Conservation (phyloP, 2,888 invertebrate genomes). For the Cepaea hortensis region DNA sequence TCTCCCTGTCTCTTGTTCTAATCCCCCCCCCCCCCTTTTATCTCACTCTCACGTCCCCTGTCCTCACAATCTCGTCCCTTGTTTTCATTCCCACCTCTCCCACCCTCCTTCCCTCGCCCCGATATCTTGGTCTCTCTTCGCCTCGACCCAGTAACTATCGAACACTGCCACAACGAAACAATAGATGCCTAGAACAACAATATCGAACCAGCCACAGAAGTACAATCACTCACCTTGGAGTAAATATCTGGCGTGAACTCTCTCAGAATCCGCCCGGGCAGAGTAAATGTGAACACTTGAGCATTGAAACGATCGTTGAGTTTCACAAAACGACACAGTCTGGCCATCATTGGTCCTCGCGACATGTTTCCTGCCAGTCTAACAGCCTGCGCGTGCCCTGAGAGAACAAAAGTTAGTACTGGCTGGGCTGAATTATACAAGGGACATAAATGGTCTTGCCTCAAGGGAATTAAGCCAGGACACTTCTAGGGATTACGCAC, state of each 20-base stretch:
- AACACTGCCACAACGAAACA: not conserved
- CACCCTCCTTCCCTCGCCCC: not conserved
- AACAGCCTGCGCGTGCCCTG: not conserved
- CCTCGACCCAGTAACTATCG: not conserved
- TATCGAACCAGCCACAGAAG: not conserved
- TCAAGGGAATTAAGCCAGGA: not conserved
- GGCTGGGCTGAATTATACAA: not conserved
- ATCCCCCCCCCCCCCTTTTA: too few relatives aligned
- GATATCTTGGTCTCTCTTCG: not conserved
- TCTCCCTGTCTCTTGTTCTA: too few relatives aligned
- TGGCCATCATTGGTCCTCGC: constrained; percentile 63
- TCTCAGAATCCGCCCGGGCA: constrained; percentile 86
- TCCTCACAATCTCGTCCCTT: too few relatives aligned
- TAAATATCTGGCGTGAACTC: constrained; percentile 88
- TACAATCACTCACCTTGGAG: constrained; percentile 79
- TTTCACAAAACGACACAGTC: constrained; percentile 84
- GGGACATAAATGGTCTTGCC: not conserved
- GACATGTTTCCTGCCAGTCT: constrained; percentile 15
- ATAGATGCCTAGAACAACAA: not conserved
- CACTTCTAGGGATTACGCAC: not conserved
- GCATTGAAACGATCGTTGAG: constrained; percentile 88
- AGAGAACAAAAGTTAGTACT: not conserved
- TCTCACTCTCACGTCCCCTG: too few relatives aligned
- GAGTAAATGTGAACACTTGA: constrained; percentile 89
- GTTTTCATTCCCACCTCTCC: not conserved